A percentile compares a stretch with the other conserved stretches of the same genome.
Conservation (phyloP, 2,797 vertebrate genomes). For the Enteromius trimaculatus region DNA sequence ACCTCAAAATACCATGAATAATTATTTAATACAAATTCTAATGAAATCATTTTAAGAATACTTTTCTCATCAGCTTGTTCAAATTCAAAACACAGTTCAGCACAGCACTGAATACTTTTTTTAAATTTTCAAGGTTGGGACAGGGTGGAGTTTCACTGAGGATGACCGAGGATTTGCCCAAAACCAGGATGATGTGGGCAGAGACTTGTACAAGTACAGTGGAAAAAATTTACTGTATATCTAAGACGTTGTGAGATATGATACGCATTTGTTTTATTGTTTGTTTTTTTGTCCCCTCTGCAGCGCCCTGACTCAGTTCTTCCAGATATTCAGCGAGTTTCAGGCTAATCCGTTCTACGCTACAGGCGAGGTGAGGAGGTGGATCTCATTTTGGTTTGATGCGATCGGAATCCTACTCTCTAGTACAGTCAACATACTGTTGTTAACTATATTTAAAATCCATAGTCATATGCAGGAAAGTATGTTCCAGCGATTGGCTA, state of each 20-base stretch:
- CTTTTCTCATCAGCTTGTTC: too few species aligned
- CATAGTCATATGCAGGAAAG: constrained; percentile 84
- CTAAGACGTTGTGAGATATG: neutral
- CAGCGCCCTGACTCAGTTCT: constrained; percentile 84
- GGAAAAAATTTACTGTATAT: neutral
- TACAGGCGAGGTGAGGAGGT: constrained; percentile 82
- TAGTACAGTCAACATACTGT: neutral
- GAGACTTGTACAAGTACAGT: constrained; percentile 80
- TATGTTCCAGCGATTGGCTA: constrained; percentile 82
- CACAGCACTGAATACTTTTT: too few species aligned
- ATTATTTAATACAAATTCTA: too few species aligned
- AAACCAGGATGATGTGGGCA: constrained; percentile 81
- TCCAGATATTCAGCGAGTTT: constrained; percentile 86
- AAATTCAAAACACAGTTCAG: too few species aligned
- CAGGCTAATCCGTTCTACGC: constrained; percentile 85
- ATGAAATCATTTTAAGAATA: too few species aligned
- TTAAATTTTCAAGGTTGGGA: constrained; percentile 81
- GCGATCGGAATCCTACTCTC: neutral
- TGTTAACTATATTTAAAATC: neutral
- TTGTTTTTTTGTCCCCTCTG: constrained; percentile 46
- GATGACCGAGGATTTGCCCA: constrained; percentile 72
- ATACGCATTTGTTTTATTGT: constrained; percentile 12
- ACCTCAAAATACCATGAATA: too few species aligned
- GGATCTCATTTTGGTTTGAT: constrained; percentile 21
- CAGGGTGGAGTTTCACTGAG: constrained; percentile 85